Evolutionary conservation across 2,113 vertebrate genomes (phyloP).

Genomic region (Puntigrus tetrazona): DNA sequence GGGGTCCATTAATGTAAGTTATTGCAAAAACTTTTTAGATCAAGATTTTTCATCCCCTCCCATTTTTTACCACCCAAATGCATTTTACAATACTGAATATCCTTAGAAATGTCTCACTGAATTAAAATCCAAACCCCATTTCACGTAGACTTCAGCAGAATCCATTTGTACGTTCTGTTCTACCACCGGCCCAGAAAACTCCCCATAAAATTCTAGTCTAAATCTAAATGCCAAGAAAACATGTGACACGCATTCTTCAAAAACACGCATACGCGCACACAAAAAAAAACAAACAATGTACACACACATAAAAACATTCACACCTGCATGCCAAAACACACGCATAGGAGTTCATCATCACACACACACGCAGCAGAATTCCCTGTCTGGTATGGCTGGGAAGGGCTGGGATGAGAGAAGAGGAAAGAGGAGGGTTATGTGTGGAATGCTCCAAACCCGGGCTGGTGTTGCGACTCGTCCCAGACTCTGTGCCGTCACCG

Average conservation of each 20-base stretch:
- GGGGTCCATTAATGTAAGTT: background rate
- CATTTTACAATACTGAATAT: background rate
- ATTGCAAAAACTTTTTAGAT: background rate
- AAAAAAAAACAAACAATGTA: slow-evolving; percentile 18
- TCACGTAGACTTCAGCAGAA: background rate
- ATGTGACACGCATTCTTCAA: background rate
- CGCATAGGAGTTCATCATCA: background rate
- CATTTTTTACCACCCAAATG: background rate
- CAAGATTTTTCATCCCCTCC: background rate
- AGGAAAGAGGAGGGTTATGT: slow-evolving; percentile 71
- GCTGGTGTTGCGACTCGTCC: slow-evolving; percentile 84
- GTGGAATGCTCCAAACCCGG: slow-evolving; percentile 80
- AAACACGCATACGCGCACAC: slow-evolving; percentile 46
- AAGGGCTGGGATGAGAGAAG: slow-evolving; percentile 63
- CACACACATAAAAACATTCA: slow-evolving; percentile 28
- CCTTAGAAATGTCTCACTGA: background rate
- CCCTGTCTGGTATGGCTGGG: slow-evolving; percentile 42
- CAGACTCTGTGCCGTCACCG: slow-evolving; percentile 85
- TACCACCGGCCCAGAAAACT: background rate
- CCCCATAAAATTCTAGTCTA: background rate
- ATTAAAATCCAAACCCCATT: background rate
- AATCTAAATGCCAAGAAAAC: background rate
- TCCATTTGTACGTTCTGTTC: background rate
- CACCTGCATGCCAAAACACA: slow-evolving; percentile 22
- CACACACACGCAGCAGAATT: slow-evolving; percentile 10